Conservation (phyloP, 2,797 vertebrate species). For the Danio jaintianensis region DNA sequence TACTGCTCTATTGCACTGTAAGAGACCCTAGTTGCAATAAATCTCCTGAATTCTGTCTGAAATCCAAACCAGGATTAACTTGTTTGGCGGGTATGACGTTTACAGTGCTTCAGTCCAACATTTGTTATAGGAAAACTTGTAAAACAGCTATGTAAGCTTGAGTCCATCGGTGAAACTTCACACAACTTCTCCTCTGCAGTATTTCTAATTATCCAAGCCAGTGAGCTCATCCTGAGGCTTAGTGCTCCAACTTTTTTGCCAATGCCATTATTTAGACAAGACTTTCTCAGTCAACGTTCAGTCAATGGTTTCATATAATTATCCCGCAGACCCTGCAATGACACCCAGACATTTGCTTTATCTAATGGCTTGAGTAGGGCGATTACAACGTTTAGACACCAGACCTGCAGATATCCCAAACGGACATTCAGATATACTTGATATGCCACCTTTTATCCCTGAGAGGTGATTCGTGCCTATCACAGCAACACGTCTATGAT, state of each 20-base stretch:
- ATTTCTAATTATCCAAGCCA: conserved; percentile 37
- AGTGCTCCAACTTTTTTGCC: background rate
- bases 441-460: background rate
- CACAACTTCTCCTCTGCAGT: background rate
- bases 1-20: background rate
- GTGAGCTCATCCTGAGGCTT: conserved; percentile 8
- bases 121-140: background rate
- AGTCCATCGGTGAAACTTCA: background rate
- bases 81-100: conserved; percentile 8
- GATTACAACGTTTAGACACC: background rate
- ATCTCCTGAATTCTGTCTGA: background rate
- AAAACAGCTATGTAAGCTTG: background rate
- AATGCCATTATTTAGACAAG: background rate
- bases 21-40: background rate
- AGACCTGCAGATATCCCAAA: background rate
- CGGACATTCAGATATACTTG: background rate
- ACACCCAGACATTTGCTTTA: background rate
- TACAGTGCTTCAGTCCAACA: background rate
- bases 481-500: background rate
- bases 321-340: background rate
- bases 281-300: conserved; percentile 16
- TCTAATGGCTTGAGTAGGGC: background rate
- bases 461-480: background rate
- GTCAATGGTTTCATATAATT: conserved; percentile 1
- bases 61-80: conserved; percentile 29